Percentiles rank a stretch among this genome's conserved stretches.
phyloP scores from a whole-genome alignment of 2,797 vertebrate genomes.

The Threskiornis aethiopicus region DNA sequence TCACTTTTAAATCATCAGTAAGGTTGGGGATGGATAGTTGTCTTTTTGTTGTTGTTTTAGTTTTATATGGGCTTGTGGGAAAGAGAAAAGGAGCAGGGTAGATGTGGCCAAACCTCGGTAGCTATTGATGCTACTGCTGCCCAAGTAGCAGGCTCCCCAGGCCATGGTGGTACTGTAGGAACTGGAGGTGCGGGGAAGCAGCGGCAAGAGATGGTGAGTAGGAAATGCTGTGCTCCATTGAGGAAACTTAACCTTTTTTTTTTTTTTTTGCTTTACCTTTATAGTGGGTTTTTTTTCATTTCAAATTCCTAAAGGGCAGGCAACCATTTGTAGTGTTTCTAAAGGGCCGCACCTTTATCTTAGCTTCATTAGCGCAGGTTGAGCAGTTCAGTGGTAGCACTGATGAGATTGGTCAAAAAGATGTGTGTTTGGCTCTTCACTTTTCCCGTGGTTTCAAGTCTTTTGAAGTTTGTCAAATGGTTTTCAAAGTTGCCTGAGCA shows the following conservation, averaged over 20 bases:
- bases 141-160: neutral
- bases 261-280: neutral
- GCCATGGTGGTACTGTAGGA: neutral
- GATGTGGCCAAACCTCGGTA: neutral
- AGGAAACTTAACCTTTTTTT: neutral
- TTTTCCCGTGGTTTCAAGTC: neutral
- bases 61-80: neutral
- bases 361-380: accelerated
- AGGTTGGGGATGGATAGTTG: neutral
- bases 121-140: neutral
- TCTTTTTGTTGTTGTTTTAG: neutral
- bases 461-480: neutral
- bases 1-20: neutral
- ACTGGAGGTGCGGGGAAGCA: neutral
- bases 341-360: neutral
- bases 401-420: neutral
- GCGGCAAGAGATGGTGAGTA: too few relatives aligned
- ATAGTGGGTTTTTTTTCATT: neutral
- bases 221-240: neutral
- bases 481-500: neutral
- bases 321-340: neutral
- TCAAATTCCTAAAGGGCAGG: neutral
- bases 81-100: neutral
- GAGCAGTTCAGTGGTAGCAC: neutral
- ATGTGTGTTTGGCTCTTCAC: neutral